Conservation (phyloP, 2,113 vertebrate species). For the Ivindomyrus marchei region DNA sequence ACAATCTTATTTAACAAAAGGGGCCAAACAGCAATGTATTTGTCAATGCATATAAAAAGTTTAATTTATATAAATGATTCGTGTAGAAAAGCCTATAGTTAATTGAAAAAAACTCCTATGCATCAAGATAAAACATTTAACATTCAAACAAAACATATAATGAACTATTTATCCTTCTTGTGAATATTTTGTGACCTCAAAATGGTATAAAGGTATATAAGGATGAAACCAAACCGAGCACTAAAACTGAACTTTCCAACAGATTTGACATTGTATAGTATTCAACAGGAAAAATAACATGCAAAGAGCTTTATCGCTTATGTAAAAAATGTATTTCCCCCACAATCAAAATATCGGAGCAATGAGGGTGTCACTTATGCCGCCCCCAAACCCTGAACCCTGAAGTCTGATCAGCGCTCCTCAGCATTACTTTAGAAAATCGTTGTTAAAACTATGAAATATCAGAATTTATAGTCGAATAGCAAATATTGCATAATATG, state of each 20-base stretch:
- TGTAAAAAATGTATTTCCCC: background rate
- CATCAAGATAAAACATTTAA: background rate
- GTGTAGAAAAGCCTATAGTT: background rate
- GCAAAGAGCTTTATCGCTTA: background rate
- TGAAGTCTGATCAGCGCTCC: background rate
- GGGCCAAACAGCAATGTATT: background rate
- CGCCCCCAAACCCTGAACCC: background rate
- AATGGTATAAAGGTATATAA: background rate
- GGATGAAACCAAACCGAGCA: background rate
- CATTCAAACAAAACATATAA: background rate
- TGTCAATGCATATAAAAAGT: background rate
- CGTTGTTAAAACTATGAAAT: background rate
- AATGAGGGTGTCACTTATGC: background rate
- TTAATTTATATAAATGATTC: background rate
- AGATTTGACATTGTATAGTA: background rate
- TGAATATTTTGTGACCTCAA: background rate
- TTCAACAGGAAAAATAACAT: background rate
- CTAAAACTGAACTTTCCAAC: background rate
- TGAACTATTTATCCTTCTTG: background rate
- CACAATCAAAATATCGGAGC: background rate
- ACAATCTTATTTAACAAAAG: background rate
- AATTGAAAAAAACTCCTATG: background rate
- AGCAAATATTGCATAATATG: background rate
- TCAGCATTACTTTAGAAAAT: background rate
- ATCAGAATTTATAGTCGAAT: background rate